Conservation (phyloP, 2,888 invertebrate genomes). For the Beris morrisii region DNA sequence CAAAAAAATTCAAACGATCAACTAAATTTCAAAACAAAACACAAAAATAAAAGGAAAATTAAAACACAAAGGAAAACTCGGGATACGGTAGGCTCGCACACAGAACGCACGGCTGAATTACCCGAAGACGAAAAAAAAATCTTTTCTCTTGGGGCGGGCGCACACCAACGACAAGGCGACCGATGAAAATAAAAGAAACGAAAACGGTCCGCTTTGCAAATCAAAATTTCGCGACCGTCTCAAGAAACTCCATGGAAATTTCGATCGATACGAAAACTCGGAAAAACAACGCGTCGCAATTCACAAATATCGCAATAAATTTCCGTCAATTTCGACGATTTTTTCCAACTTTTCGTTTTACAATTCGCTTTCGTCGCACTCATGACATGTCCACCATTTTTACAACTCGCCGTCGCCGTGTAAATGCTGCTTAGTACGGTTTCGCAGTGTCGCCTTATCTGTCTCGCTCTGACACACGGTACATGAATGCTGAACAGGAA, state of each 20-base stretch:
- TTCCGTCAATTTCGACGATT: slow-evolving; percentile 15
- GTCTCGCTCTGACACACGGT: not conserved
- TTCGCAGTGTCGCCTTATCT: not conserved
- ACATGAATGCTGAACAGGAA: not conserved
- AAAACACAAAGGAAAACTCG: not conserved
- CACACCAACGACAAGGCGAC: not conserved
- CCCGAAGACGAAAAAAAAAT: not conserved
- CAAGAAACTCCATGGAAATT: slow-evolving; percentile 15
- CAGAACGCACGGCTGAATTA: not conserved
- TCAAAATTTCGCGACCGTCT: slow-evolving; percentile 11
- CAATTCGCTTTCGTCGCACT: slow-evolving; percentile 33
- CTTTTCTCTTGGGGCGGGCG: not conserved
- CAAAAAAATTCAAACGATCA: slow-evolving; percentile 4
- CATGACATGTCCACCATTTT: slow-evolving; percentile 48
- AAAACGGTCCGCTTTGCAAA: slow-evolving; percentile 18
- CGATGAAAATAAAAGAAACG: not conserved
- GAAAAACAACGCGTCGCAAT: not conserved
- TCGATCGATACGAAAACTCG: not conserved
- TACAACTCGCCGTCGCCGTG: slow-evolving; percentile 32
- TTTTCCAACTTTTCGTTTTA: slow-evolving; percentile 15
- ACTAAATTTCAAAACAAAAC: not conserved
- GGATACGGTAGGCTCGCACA: not conserved
- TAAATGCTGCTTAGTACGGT: not conserved
- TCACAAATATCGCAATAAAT: not conserved
- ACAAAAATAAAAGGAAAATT: not conserved